Percentiles rank a stretch among this genome's conserved stretches.
Evolutionary conservation across 2,113 vertebrate species (phyloP).

Genomic region (Podocnemis expansa): DNA sequence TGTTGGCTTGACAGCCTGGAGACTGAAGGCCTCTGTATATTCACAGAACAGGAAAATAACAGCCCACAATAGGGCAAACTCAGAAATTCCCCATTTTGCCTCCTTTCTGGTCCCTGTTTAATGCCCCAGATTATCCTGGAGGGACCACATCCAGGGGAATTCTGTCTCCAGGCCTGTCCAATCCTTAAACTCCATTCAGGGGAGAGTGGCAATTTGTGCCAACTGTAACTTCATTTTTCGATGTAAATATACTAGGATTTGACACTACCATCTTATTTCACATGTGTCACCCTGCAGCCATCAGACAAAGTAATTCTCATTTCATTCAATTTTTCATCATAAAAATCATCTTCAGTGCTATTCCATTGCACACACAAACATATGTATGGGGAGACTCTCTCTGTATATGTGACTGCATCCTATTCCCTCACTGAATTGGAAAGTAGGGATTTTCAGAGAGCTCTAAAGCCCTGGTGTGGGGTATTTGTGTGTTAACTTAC

Average conservation of each 20-base stretch:
- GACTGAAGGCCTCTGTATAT: not conserved
- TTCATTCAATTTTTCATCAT: not conserved
- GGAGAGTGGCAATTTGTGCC: not conserved
- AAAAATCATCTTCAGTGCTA: not conserved
- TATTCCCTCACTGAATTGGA: not conserved
- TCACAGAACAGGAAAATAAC: not conserved
- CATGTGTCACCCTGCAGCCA: not conserved
- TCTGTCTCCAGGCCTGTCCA: not conserved
- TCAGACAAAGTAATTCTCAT: not conserved
- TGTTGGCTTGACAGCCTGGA: not conserved
- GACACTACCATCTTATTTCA: not conserved
- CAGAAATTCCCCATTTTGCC: too few species aligned
- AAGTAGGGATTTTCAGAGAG: not conserved
- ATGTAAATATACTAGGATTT: not conserved
- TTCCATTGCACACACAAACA: not conserved
- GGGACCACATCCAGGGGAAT: not conserved
- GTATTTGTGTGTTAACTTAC: not conserved
- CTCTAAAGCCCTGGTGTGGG: not conserved
- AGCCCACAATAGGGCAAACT: not conserved
- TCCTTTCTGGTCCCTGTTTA: not conserved
- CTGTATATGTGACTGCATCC: fast-evolving
- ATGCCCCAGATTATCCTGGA: not conserved
- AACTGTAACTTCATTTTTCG: not conserved
- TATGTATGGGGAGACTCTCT: not conserved
- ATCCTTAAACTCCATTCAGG: not conserved